phyloP scores from a whole-genome alignment of 2,797 vertebrate genomes.

The Lindbergichthys nudifrons region DNA sequence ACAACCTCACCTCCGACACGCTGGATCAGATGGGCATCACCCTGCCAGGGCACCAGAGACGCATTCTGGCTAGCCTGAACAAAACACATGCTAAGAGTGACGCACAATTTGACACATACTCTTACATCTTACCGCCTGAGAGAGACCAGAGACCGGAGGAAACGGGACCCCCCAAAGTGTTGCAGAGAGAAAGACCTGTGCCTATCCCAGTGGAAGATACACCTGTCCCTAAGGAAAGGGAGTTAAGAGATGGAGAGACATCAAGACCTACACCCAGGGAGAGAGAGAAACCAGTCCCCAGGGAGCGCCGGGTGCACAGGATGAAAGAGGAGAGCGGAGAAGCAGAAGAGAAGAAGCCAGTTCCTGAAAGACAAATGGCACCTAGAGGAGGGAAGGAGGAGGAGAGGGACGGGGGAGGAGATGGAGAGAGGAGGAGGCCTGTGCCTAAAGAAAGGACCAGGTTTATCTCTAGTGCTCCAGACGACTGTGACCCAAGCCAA shows the following conservation, averaged over 20 bases:
- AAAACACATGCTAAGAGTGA: slow-evolving; percentile 74
- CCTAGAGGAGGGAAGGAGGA: slow-evolving; percentile 31
- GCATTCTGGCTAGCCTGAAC: slow-evolving; percentile 90
- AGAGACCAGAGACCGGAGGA: slow-evolving; percentile 35
- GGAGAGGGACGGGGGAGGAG: slow-evolving; percentile 6
- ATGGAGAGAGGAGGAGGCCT: slow-evolving; percentile 69
- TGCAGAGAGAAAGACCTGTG: slow-evolving; percentile 39
- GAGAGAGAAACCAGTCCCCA: slow-evolving; percentile 62
- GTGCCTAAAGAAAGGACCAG: slow-evolving; percentile 89
- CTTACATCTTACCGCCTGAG: slow-evolving; percentile 17
- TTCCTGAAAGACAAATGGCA: slow-evolving; percentile 31
- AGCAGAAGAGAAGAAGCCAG: slow-evolving; percentile 20
- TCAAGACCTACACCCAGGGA: slow-evolving; percentile 38
- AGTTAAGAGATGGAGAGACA: slow-evolving; percentile 29
- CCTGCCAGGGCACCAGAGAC: slow-evolving; percentile 90
- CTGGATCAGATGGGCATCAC: slow-evolving; percentile 87
- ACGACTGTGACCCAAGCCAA: neutral
- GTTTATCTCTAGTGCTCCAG: slow-evolving; percentile 67
- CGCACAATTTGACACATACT: slow-evolving; percentile 57
- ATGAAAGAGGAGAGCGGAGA: slow-evolving; percentile 41
- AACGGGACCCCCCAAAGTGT: neutral
- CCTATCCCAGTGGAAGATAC: slow-evolving; percentile 31
- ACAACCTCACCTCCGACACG: slow-evolving; percentile 76
- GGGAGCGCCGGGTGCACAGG: slow-evolving; percentile 47
- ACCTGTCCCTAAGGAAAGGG: slow-evolving; percentile 16